Evolutionary conservation across 2,888 invertebrate species (phyloP), one percentile per base, ranked within the genome.

Genomic region (Stomorhina lunata): DNA sequence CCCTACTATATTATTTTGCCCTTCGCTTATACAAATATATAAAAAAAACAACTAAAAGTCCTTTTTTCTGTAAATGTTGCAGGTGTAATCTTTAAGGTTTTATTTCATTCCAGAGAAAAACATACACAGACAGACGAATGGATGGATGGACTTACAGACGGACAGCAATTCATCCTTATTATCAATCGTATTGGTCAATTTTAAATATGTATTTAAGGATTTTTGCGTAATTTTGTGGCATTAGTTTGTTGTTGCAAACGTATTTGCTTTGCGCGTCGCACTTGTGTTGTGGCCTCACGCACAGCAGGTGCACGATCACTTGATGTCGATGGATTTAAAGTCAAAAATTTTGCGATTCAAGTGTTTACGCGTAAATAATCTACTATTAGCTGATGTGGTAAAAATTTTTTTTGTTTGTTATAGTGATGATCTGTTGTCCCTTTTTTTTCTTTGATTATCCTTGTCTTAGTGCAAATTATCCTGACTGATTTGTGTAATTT

Each of bases 261-360:
- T 27, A 59, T 63, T 75, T 75, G 61, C 48, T 72, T 65, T 75
- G 73, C 82, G 79, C 71, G 61, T 71, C 53, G 71, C 76, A 27
- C 79, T 59, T 82, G 78, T 27, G 45, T 66, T 77, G 57, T 76
- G 82, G 83, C 83, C 84, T 84, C 84, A 85, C 84, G 85, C 85
- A 85, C 83, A 80, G 83, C 86, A 86, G 86, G 86, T 86, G 86
- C 68, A 77, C 61, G 29, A 57, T 27, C 61, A 50, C 40, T 65
- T 59, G 40, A 48, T 59, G 40, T 69, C 53, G 43, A 61, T 63
- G 61, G 43, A 69, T 65, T 75, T 65, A 57, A 79, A 71, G 66
- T 53, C 34, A 65, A 69, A 34, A 55, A 65, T 34, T 15, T 27
- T 27, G 29, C 37, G n/a, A 50, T 22, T 73, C 32, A 45, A 37